Evolutionary conservation across 2,888 invertebrate species (phyloP).

Genomic region (Margaritifera margaritifera): DNA sequence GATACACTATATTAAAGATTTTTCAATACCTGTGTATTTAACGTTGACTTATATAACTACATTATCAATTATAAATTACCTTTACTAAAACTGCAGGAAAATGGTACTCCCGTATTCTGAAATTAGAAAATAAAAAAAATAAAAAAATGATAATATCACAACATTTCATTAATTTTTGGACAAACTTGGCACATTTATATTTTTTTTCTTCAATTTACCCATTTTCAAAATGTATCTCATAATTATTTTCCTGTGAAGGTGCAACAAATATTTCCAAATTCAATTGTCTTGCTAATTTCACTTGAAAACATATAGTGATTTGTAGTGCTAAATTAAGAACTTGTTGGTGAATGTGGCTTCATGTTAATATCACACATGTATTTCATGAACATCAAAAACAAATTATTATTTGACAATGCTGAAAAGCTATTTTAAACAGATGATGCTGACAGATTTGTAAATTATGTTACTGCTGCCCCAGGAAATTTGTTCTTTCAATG

Average conservation of each 20-base stretch:
- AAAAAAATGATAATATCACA: not conserved
- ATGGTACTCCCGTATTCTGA: constrained; percentile 58
- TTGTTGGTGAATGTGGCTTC: too few species aligned
- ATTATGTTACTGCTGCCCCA: too few species aligned
- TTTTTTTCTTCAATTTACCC: constrained; percentile 7
- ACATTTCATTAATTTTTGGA: not conserved
- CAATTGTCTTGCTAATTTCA: too few species aligned
- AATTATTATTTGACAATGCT: not conserved
- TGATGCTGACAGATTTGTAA: not conserved
- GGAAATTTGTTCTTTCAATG: too few species aligned
- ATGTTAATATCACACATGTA: too few species aligned
- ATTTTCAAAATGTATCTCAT: too few species aligned
- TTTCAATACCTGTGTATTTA: not conserved
- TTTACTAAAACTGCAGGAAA: constrained; percentile 75
- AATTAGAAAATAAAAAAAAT: constrained; percentile 21
- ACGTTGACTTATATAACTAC: not conserved
- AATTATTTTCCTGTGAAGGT: too few species aligned
- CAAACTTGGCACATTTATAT: not conserved
- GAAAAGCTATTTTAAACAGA: not conserved
- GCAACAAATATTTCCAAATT: too few species aligned
- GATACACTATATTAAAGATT: not conserved
- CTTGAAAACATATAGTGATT: too few species aligned
- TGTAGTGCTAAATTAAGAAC: too few species aligned
- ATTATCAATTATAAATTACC: constrained; percentile 70
- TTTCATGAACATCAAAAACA: too few species aligned